phyloP scores from a whole-genome alignment of 2,113 vertebrate genomes.

The Pardalotus punctatus region DNA sequence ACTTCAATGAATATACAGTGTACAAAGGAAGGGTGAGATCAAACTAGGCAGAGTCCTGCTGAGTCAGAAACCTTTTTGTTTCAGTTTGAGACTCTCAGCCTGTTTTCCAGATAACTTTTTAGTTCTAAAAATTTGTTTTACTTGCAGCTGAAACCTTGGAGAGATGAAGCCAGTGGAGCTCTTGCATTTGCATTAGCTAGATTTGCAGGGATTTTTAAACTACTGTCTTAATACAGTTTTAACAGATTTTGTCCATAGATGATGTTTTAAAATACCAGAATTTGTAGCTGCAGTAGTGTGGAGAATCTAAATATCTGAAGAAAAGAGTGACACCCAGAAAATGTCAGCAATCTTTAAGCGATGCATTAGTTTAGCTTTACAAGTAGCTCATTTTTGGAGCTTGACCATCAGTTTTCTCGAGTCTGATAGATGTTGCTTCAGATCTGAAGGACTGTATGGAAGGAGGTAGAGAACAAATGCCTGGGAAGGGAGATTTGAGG shows the following conservation, averaged over 20 bases:
- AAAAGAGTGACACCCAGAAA: background rate
- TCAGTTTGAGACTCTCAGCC: background rate
- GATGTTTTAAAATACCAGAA: background rate
- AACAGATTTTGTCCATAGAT: background rate
- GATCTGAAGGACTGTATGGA: background rate
- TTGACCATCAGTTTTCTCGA: background rate
- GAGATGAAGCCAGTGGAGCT: background rate
- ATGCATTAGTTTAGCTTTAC: background rate
- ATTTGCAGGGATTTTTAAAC: background rate
- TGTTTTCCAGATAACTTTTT: background rate
- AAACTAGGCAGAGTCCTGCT: constrained; percentile 11
- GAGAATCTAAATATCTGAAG: background rate
- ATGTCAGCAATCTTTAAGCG: background rate
- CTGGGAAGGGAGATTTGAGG: background rate
- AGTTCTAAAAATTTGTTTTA: background rate
- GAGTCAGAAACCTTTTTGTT: constrained; percentile 27
- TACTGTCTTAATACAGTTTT: background rate
- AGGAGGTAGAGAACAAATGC: background rate
- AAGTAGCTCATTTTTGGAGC: background rate
- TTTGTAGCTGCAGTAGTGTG: background rate
- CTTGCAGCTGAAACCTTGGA: background rate
- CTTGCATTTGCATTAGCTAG: background rate
- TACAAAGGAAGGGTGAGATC: constrained; percentile 17
- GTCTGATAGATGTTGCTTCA: background rate
- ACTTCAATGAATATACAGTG: background rate